Conservation (phyloP, 2,797 vertebrate genomes). For the Hyperoplus immaculatus region DNA sequence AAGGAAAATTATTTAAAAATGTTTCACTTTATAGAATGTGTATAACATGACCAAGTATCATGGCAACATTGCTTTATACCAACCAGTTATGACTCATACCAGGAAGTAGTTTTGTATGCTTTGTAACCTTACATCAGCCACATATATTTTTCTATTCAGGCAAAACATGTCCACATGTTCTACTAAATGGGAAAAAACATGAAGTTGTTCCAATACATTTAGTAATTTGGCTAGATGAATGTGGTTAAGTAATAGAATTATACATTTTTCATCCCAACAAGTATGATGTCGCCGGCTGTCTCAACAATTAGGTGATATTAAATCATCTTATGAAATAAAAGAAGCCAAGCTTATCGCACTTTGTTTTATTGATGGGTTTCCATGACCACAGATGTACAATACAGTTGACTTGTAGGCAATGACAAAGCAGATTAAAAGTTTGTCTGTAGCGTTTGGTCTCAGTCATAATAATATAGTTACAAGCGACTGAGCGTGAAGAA, state of each 20-base stretch:
- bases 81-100: not conserved
- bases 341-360: slow-evolving; percentile 52
- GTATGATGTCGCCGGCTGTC: not conserved
- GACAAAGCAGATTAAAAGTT: slow-evolving; percentile 80
- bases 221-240: not conserved
- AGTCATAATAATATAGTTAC: slow-evolving; percentile 84
- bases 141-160: too few species aligned
- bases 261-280: not conserved
- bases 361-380: slow-evolving; percentile 81
- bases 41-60: not conserved
- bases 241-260: not conserved
- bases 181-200: accelerated
- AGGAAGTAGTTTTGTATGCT: too few species aligned
- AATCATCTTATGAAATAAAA: slow-evolving; percentile 8
- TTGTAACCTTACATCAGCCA: too few species aligned
- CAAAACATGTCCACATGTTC: not conserved
- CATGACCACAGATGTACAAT: slow-evolving; percentile 79
- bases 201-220: not conserved
- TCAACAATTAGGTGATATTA: not conserved
- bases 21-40: not conserved
- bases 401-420: slow-evolving; percentile 75
- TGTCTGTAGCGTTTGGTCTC: slow-evolving; percentile 68
- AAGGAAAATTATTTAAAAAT: not conserved
- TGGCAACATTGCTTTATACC: not conserved
- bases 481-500: slow-evolving; percentile 78